Evolutionary conservation across 2,797 vertebrate genomes (phyloP).

Genomic region (Sparus aurata): DNA sequence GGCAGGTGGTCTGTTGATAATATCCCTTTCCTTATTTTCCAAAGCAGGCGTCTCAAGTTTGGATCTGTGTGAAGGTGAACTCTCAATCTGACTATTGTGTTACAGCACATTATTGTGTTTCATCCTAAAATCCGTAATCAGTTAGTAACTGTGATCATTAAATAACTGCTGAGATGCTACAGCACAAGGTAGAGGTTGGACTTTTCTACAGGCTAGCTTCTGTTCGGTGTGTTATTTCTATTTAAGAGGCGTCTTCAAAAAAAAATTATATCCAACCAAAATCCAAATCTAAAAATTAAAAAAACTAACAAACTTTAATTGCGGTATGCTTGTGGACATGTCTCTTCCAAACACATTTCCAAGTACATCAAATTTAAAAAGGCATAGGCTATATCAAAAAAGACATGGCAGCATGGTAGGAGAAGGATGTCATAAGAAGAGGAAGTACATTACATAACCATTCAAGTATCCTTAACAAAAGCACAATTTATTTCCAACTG

Average conservation of each 20-base stretch:
- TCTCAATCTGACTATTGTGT: too few relatives aligned
- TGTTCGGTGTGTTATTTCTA: neutral
- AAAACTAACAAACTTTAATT: neutral
- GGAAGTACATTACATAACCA: neutral
- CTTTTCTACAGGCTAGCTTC: neutral
- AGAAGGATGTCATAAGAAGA: neutral
- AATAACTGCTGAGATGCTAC: neutral
- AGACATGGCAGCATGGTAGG: neutral
- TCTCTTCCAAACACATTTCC: neutral
- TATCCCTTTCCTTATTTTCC: too few relatives aligned
- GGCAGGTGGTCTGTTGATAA: too few relatives aligned
- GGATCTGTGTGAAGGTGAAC: too few relatives aligned
- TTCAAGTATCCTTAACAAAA: conserved; percentile 2
- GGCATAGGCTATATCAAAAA: neutral
- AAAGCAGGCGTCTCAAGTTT: too few relatives aligned
- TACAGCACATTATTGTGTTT: too few relatives aligned
- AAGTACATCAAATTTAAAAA: neutral
- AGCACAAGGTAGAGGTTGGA: neutral
- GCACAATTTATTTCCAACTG: neutral
- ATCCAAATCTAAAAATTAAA: neutral
- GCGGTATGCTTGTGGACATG: too few relatives aligned
- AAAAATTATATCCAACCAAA: neutral
- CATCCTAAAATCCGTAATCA: too few relatives aligned
- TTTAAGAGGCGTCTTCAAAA: neutral
- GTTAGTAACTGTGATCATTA: neutral